Evolutionary conservation across 1,140 invertebrate genomes (phyloP).

Genomic region (Carposina sasakii): DNA sequence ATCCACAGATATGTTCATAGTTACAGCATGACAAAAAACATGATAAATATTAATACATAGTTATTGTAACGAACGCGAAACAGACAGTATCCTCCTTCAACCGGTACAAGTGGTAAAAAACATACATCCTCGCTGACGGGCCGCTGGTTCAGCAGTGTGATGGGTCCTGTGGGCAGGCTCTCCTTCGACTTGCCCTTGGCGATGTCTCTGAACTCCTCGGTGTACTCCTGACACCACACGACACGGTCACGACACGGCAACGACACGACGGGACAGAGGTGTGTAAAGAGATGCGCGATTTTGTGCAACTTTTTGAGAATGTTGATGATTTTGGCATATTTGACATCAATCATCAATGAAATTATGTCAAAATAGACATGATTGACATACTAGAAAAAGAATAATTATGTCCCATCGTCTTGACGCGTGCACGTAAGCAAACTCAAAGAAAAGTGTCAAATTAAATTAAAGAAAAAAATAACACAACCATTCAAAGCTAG

Average conservation of each 20-base stretch:
- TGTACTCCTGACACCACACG: slow-evolving; percentile 87
- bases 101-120: too few species aligned
- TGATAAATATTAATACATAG: too few species aligned
- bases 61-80: too few species aligned
- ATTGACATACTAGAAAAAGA: too few species aligned
- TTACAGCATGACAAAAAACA: too few species aligned
- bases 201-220: slow-evolving; percentile 96
- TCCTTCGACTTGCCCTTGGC: slow-evolving; percentile 94
- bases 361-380: too few species aligned
- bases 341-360: too few species aligned
- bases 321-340: too few species aligned
- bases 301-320: too few species aligned
- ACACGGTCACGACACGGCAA: slow-evolving; percentile 38
- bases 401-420: slow-evolving; percentile 44
- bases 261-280: slow-evolving; percentile 15
- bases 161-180: slow-evolving; percentile 89
- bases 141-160: slow-evolving; percentile 97
- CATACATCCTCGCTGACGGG: slow-evolving; percentile 95
- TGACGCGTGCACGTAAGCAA: slow-evolving; percentile 33
- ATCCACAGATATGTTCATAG: too few species aligned
- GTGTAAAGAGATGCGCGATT: too few species aligned
- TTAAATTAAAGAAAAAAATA: slow-evolving; percentile 35
- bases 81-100: too few species aligned
- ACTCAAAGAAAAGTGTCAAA: slow-evolving; percentile 41
- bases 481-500: slow-evolving; percentile 54